Evolutionary conservation across 2,113 vertebrate species (phyloP), one percentile per base, ranked within the genome.

Genomic region (Crotalus tigris): DNA sequence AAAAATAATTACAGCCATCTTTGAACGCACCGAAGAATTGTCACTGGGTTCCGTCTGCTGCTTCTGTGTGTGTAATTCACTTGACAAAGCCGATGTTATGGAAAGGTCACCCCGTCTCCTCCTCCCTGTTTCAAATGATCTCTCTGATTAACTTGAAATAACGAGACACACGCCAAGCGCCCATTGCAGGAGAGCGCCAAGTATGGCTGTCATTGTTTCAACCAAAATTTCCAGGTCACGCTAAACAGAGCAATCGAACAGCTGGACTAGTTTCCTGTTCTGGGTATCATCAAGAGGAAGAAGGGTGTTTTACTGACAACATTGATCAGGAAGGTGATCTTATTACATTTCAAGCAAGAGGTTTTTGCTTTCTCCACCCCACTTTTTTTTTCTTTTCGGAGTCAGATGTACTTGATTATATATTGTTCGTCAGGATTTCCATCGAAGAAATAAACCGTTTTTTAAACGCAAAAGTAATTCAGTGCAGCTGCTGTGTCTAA

Each of bases 21-120:
- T 12, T 39, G 49, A 87, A 93, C 29, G 11, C 46, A 89, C 49
- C 89, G 58, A 29, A 23, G 64, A 10, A 92, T 93, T 94, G 94
- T 91, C 69, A 57, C 26, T 53, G 26, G 19, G 53, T 89, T 55
- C 29, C 49, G 4, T 87, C 24, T 9, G 90, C 64, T 39, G 33
- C 44, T 55, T 91, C 85, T 33, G 0, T 2, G 55, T 4, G 44
- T 29, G 33, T 26, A 49, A 85, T 57, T 91, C 93, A 81, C 11
- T 55, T 55, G 29, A 33, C 49, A 87, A n/a, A 53, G 9, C 26
- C 29, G 53, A 5, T 61, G 87, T 8, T 33, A 51, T 88, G 49
- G 92, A 57, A 49, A 53, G 24, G 75, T 19, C 86, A 90, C 29
- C 0, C 0, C 2, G 15, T 59, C 26, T 19, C 26, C 81, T 23